Evolutionary conservation across 2,797 vertebrate genomes (phyloP), one percentile per base, ranked within the genome.

Genomic region (Thunnus albacares): DNA sequence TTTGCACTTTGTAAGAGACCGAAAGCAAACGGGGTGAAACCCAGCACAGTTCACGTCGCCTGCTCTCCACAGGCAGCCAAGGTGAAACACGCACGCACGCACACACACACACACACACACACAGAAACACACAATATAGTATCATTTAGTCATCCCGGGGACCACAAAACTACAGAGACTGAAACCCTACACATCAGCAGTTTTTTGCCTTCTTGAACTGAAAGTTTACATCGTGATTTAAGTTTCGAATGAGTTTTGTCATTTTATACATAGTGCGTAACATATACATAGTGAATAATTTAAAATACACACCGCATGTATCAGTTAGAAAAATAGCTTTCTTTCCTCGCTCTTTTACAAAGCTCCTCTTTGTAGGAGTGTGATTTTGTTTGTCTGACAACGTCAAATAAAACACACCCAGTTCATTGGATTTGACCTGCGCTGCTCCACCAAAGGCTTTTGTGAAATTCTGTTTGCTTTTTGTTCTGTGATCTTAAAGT

Each of bases 41-140:
- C 98, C 76, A 99, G 98, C 95, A 99, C 97, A 79, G 97, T 99
- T 83, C 98, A 99, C 69, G 95, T 98, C 89, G 97, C 97, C 93
- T 99, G 97, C 90, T 98, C 98, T 60, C 98, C 98, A 77, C 98
- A 99, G 94, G 98, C 98, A 95, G 98, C 97, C 93, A 99, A 99
- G 97, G 98, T 99, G 94, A 94, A 63, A 70, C 35, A 43, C 57
- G 33, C 63, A 55, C 53, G 63, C 68, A 64, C 49, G 63, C 56
- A 18, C 10, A 56, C n/a, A 65, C 22, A 64, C 28, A 71, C 55
- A 70, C 9, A 35, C 14, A 30, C 22, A 65, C 28, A 30, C n/a
- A 68, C 14, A 56, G 6, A 35, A 2, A 55, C 30, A 58, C 59
- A 72, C 57, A 61, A 1, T 10, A 30, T 58, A 26, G 15, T 28